Conservation (phyloP, 2,113 vertebrate species). For the Microtus richardsoni region DNA sequence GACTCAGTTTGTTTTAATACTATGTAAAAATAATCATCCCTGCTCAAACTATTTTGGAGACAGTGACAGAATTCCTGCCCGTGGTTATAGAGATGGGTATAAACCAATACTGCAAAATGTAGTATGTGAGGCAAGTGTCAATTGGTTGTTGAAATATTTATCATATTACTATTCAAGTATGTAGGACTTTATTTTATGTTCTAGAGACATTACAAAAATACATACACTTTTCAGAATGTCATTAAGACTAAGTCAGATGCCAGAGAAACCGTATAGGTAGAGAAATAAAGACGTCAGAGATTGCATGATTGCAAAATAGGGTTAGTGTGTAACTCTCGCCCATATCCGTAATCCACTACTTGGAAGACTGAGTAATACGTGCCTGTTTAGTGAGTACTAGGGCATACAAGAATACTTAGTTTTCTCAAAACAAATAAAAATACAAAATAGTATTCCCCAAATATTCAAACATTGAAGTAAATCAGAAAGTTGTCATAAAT, state of each 20-base stretch:
- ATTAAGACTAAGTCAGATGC: not conserved
- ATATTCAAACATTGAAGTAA: not conserved
- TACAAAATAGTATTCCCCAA: not conserved
- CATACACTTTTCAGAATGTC: not conserved
- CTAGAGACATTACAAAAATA: conserved; percentile 12
- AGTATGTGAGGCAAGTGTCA: not conserved
- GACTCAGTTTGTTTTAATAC: not conserved
- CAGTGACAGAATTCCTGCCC: not conserved
- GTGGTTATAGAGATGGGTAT: not conserved
- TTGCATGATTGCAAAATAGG: not conserved
- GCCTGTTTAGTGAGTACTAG: not conserved
- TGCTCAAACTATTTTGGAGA: not conserved
- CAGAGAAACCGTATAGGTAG: not conserved
- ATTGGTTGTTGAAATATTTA: not conserved
- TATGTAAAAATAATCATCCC: not conserved
- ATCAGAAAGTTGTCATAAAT: not conserved
- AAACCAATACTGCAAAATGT: not conserved
- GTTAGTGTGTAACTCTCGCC: not conserved
- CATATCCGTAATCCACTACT: not conserved
- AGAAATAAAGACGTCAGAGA: not conserved
- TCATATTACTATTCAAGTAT: not conserved
- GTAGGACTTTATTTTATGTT: not conserved
- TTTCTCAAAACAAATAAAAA: not conserved
- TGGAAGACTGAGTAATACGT: not conserved
- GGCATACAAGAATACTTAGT: not conserved